Conservation (phyloP, 2,113 vertebrate genomes). For the Zingel zingel region DNA sequence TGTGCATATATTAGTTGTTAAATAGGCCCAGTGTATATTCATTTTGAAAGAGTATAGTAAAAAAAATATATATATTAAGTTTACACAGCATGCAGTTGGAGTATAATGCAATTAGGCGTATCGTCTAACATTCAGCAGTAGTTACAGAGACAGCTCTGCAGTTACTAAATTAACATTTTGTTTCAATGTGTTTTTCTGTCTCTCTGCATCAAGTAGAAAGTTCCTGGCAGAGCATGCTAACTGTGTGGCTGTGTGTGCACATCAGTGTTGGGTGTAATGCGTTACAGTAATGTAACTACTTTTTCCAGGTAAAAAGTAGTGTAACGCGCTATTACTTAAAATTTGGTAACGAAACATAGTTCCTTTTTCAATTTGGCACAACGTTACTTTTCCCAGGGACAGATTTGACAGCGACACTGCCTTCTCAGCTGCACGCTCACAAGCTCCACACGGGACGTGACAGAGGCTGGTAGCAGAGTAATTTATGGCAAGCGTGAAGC, state of each 20-base stretch:
- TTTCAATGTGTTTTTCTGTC: constrained; percentile 36
- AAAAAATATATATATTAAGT: constrained; percentile 25
- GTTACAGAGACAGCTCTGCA: constrained; percentile 41
- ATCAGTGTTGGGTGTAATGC: too few relatives aligned
- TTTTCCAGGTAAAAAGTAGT: too few relatives aligned
- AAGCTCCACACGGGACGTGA: too few relatives aligned
- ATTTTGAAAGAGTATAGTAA: constrained; percentile 4
- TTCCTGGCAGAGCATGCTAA: neutral
- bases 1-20: constrained; percentile 22
- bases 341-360: too few relatives aligned
- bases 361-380: too few relatives aligned
- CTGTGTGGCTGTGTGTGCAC: constrained; percentile 13
- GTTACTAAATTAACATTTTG: constrained; percentile 55
- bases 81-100: constrained; percentile 32
- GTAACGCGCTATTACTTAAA: too few relatives aligned
- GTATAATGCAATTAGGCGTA: constrained; percentile 59
- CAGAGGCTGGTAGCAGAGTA: too few relatives aligned
- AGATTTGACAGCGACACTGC: too few relatives aligned
- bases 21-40: constrained; percentile 30
- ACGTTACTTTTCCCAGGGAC: too few relatives aligned
- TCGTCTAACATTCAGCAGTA: constrained; percentile 16
- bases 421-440: too few relatives aligned
- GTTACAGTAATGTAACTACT: too few relatives aligned
- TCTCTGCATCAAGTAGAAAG: constrained; percentile 19
- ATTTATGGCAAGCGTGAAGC: too few relatives aligned